A percentile compares a stretch with the other conserved stretches of the same genome.
Evolutionary conservation across 2,113 vertebrate genomes (phyloP).

Genomic region (Chaetodon trifascialis): DNA sequence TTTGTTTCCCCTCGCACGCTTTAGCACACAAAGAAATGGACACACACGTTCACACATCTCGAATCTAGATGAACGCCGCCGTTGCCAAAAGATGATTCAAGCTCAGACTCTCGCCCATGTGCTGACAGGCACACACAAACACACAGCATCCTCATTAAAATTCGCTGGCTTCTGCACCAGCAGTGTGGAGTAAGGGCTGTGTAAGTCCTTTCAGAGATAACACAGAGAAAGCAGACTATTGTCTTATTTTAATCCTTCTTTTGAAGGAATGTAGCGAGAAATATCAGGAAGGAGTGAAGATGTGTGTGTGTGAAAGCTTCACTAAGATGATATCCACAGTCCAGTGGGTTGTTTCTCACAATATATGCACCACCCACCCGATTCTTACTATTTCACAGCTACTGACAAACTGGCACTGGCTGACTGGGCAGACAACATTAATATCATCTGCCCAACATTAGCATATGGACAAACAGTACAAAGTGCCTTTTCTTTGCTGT

Average conservation of each 20-base stretch:
- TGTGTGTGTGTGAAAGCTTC: constrained; percentile 28
- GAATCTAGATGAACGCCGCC: constrained; percentile 23
- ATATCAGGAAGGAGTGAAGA: constrained; percentile 47
- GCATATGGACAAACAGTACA: constrained; percentile 31
- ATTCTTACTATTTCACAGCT: constrained; percentile 28
- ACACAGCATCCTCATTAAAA: constrained; percentile 63
- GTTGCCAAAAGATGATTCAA: constrained; percentile 47
- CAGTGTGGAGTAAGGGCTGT: constrained; percentile 50
- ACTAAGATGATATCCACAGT: constrained; percentile 42
- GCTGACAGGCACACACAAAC: constrained; percentile 38
- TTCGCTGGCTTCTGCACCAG: constrained; percentile 46
- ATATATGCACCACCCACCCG: constrained; percentile 9
- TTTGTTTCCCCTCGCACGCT: constrained; percentile 37
- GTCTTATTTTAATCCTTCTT: constrained; percentile 73
- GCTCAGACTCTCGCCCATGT: constrained; percentile 18
- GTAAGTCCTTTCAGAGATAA: constrained; percentile 67
- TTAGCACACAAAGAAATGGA: constrained; percentile 47
- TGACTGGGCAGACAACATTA: constrained; percentile 34
- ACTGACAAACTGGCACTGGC: constrained; percentile 15
- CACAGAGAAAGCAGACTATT: constrained; percentile 59
- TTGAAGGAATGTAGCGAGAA: constrained; percentile 50
- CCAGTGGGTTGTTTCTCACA: constrained; percentile 40
- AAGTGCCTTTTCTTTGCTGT: background rate
- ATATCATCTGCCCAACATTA: constrained; percentile 41
- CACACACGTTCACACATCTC: constrained; percentile 36